Evolutionary conservation across 2,797 vertebrate genomes (phyloP).

Genomic region (Pyrocephalus nanus): DNA sequence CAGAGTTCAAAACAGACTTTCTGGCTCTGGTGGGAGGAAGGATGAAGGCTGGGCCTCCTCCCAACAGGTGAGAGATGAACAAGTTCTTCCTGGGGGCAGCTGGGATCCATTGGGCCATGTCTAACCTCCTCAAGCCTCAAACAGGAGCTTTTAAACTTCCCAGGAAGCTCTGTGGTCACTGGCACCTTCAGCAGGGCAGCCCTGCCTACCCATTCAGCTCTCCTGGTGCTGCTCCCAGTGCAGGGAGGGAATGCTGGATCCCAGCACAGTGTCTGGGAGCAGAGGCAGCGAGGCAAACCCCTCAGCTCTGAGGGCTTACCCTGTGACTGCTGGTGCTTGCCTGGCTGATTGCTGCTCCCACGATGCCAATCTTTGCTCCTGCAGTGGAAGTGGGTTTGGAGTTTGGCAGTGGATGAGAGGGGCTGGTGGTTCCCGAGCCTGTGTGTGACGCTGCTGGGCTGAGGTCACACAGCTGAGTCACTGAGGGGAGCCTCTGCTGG

Average conservation of each 20-base stretch:
- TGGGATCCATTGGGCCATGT: background rate
- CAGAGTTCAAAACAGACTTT: constrained; percentile 74
- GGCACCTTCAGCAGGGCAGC: background rate
- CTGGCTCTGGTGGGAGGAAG: constrained; percentile 63
- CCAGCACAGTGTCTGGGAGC: background rate
- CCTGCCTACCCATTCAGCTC: background rate
- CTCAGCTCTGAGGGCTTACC: background rate
- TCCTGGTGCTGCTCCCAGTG: background rate
- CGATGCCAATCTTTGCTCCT: constrained; percentile 24
- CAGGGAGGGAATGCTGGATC: background rate
- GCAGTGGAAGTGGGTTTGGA: background rate
- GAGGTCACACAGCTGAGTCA: background rate
- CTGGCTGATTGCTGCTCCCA: constrained; percentile 30
- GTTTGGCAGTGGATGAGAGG: constrained; percentile 47
- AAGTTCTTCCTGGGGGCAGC: background rate
- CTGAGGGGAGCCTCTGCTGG: constrained; percentile 9
- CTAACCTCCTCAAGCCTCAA: background rate
- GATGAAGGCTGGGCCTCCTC: constrained; percentile 72
- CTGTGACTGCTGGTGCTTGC: constrained; percentile 12
- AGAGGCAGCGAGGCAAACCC: background rate
- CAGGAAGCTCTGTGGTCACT: background rate
- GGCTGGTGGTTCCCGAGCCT: constrained; percentile 23
- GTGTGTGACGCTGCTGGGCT: background rate
- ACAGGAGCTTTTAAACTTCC: background rate
- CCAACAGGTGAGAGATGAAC: constrained; percentile 67